Percentiles rank a stretch among this genome's conserved stretches.
Evolutionary conservation across 2,797 vertebrate genomes (phyloP).

Genomic region (Morus bassanus): DNA sequence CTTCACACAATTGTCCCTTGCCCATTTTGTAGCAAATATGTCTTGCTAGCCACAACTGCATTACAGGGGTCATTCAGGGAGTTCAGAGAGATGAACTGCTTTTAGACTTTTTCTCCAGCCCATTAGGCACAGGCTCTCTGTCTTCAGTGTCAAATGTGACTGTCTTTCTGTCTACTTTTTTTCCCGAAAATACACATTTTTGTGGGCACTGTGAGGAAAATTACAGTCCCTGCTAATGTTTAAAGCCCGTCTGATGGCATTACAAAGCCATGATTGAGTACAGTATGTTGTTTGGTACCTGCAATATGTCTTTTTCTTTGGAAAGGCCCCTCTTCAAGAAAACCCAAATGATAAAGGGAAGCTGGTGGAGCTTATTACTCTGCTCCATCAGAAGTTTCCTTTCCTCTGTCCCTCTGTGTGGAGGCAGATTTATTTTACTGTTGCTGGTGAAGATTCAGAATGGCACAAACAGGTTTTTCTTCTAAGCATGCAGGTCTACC

Average conservation of each 20-base stretch:
- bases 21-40: background rate
- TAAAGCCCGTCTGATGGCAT: constrained; percentile 32
- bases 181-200: constrained; percentile 4
- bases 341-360: background rate
- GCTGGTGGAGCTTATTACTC: background rate
- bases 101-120: constrained; percentile 19
- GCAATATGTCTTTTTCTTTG: background rate
- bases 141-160: background rate
- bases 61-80: background rate
- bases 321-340: background rate
- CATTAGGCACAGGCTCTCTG: constrained; percentile 20
- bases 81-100: constrained; percentile 14
- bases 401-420: background rate
- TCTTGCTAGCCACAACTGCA: background rate
- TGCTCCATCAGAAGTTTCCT: background rate
- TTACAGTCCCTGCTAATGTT: constrained; percentile 35
- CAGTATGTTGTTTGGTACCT: background rate
- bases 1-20: background rate
- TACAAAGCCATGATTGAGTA: constrained; percentile 4
- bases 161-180: background rate
- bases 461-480: background rate
- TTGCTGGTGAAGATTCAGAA: background rate
- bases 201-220: background rate
- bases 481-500: background rate
- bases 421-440: background rate